phyloP scores from a whole-genome alignment of 2,888 invertebrate species.

The Melinaea menophilus region DNA sequence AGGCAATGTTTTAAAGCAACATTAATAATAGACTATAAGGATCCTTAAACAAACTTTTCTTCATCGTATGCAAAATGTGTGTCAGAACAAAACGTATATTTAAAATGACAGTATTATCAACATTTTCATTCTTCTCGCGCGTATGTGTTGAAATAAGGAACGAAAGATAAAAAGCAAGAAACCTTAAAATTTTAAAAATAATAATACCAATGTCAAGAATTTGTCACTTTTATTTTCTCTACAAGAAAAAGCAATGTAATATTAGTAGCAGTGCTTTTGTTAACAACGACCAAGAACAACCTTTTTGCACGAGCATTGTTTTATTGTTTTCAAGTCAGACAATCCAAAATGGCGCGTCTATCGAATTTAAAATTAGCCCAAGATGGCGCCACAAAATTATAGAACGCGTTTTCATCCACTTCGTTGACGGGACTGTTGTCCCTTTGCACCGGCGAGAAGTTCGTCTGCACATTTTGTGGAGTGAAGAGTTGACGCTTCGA shows the following conservation, averaged over 20 bases:
- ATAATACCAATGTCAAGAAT: too few species aligned
- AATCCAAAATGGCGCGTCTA: slow-evolving; percentile 73
- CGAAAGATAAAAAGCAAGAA: too few species aligned
- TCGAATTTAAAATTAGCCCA: slow-evolving; percentile 84
- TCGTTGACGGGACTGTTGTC: slow-evolving; percentile 41
- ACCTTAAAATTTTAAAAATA: too few species aligned
- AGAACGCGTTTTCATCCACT: slow-evolving; percentile 40
- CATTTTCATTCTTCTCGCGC: too few species aligned
- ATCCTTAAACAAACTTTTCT: too few species aligned
- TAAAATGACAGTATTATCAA: too few species aligned
- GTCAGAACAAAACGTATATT: too few species aligned
- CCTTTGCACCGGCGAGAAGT: slow-evolving; percentile 52
- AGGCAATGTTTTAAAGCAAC: too few species aligned
- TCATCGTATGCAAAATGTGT: too few species aligned
- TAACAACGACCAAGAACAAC: slow-evolving; percentile 3
- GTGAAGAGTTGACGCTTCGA: slow-evolving; percentile 79
- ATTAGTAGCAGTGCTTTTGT: background rate
- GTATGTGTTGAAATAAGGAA: too few species aligned
- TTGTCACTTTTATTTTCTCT: too few species aligned
- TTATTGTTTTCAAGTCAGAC: slow-evolving; percentile 53
- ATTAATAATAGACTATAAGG: too few species aligned
- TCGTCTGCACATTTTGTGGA: slow-evolving; percentile 58
- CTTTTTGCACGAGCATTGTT: slow-evolving; percentile 10
- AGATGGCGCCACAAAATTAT: slow-evolving; percentile 78
- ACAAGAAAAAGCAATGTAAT: slow-evolving; percentile 7